A percentile compares a stretch with the other conserved stretches of the same genome.
Evolutionary conservation across 2,888 invertebrate species (phyloP).

Genomic region (Myathropa florea): DNA sequence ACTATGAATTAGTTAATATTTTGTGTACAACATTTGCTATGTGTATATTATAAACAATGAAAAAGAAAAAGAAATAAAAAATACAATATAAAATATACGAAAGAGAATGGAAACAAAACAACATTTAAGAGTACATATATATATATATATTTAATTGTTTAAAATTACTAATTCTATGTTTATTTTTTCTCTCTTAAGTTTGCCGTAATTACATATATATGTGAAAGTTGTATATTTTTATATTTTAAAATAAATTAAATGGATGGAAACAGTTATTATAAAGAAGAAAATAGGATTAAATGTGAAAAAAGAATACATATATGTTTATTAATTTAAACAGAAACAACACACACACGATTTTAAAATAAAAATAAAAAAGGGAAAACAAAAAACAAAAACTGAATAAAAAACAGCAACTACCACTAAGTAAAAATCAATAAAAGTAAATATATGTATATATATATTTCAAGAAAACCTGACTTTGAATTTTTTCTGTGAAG

Average conservation of each 20-base stretch:
- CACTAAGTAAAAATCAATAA: constrained; percentile 63
- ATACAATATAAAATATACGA: no score
- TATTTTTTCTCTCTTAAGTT: constrained; percentile 59
- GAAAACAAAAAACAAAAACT: neutral
- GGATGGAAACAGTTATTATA: constrained; percentile 53
- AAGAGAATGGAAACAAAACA: constrained; percentile 25
- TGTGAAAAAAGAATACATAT: constrained; percentile 22
- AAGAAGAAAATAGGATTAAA: constrained; percentile 31
- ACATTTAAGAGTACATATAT: constrained; percentile 19
- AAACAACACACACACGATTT: constrained; percentile 45
- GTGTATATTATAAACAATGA: constrained; percentile 58
- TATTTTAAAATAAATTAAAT: constrained; percentile 65
- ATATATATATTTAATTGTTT: constrained; percentile 62
- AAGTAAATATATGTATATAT: constrained; percentile 49
- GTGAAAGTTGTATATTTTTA: constrained; percentile 71
- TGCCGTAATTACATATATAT: constrained; percentile 61
- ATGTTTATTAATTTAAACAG: constrained; percentile 41
- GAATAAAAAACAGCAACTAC: constrained; percentile 32
- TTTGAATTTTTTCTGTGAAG: no score
- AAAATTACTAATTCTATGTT: constrained; percentile 59
- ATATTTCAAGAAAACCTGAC: constrained; percentile 18
- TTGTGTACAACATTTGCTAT: constrained; percentile 71
- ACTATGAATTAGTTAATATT: constrained; percentile 66
- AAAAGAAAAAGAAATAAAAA: constrained; percentile 6
- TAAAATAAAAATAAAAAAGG: constrained; percentile 21